Conservation (phyloP, 2,797 vertebrate genomes). For the Malurus leucopterus region DNA sequence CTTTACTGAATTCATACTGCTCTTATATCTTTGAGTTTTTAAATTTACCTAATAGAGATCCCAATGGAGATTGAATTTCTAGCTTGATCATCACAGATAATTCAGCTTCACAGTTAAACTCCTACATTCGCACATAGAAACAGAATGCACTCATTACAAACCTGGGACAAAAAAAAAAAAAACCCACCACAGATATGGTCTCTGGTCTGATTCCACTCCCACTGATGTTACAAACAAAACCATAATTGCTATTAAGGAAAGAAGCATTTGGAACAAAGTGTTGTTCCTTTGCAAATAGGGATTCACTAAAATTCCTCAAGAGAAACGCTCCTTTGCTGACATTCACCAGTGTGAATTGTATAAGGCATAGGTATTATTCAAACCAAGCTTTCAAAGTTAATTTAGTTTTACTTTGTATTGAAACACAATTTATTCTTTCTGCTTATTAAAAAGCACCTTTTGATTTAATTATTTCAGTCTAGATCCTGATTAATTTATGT, state of each 20-base stretch:
- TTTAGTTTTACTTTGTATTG: neutral
- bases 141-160: neutral
- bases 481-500: neutral
- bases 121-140: neutral
- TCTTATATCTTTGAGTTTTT: neutral
- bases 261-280: neutral
- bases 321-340: neutral
- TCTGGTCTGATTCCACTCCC: neutral
- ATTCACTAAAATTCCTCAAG: neutral
- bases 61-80: neutral
- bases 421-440: neutral
- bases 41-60: neutral
- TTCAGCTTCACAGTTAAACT: neutral
- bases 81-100: neutral
- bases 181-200: rapidly evolving
- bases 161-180: neutral
- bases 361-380: neutral
- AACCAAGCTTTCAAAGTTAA: neutral
- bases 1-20: neutral
- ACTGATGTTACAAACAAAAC: neutral
- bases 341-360: neutral
- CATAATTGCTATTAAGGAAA: neutral
- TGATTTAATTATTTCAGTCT: neutral
- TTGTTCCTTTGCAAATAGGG: neutral
- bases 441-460: neutral